Evolutionary conservation across 2,113 vertebrate genomes (phyloP).

Genomic region (Athene cunicularia): DNA sequence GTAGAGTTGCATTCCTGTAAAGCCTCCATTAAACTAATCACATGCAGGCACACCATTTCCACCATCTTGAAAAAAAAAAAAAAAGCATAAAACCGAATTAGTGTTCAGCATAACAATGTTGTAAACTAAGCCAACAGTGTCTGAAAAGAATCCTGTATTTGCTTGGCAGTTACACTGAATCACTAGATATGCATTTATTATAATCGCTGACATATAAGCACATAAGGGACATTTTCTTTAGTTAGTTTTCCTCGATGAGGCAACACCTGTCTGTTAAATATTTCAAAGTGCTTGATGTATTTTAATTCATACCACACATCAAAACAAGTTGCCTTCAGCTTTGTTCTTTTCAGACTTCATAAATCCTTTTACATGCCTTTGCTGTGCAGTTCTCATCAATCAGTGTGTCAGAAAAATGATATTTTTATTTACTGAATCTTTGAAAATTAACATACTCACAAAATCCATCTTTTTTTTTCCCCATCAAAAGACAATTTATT

Average conservation of each 20-base stretch:
- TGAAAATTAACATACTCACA: slow-evolving; percentile 9
- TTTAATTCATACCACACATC: neutral
- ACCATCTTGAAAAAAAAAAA: slow-evolving; percentile 88
- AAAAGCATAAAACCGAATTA: slow-evolving; percentile 15
- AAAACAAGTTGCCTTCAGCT: neutral
- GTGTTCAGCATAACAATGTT: neutral
- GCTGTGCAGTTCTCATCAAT: neutral
- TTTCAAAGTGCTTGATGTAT: neutral
- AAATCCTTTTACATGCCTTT: neutral
- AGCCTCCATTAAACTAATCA: slow-evolving; percentile 98
- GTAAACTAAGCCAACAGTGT: neutral
- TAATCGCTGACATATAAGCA: neutral
- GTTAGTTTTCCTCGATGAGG: neutral
- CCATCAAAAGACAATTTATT: slow-evolving; percentile 7
- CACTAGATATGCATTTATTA: neutral
- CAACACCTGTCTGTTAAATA: neutral
- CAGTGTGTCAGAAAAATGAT: neutral
- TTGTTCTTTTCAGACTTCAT: neutral
- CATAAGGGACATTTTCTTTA: neutral
- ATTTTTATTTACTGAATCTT: slow-evolving; percentile 29
- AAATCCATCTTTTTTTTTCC: neutral
- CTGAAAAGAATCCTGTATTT: neutral
- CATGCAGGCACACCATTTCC: slow-evolving; percentile 98
- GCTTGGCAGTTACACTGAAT: neutral
- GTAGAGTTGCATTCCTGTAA: slow-evolving; percentile 98